phyloP scores from a whole-genome alignment of 2,113 vertebrate species.

The Dicaeum eximium region DNA sequence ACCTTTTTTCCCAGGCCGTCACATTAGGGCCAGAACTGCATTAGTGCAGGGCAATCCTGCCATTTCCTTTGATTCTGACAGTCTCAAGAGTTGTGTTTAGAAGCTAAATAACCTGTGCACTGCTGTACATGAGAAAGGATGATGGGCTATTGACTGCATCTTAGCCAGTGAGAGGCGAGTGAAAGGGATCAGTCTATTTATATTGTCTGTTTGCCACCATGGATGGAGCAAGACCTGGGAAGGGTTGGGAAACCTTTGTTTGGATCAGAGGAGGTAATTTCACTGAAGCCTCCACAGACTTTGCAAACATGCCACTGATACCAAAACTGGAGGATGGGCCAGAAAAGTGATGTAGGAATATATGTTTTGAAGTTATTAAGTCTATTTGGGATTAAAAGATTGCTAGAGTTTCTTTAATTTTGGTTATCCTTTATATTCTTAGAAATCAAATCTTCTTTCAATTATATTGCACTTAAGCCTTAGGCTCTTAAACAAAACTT shows the following conservation, averaged over 20 bases:
- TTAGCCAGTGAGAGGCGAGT: neutral
- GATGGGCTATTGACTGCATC: conserved; percentile 46
- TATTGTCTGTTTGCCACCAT: neutral
- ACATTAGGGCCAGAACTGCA: neutral
- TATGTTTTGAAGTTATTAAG: neutral
- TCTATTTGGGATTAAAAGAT: neutral
- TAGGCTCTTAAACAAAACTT: neutral
- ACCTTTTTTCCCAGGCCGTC: neutral
- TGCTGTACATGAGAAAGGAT: neutral
- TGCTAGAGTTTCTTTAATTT: neutral
- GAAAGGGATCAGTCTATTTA: neutral
- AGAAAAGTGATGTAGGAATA: neutral
- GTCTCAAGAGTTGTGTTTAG: neutral
- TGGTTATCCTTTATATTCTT: neutral
- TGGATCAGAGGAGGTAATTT: neutral
- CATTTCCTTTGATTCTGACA: neutral
- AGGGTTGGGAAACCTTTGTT: neutral
- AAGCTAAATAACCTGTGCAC: neutral
- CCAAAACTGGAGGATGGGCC: neutral
- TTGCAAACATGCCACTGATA: neutral
- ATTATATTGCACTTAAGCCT: neutral
- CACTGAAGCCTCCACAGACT: neutral
- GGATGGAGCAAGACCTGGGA: neutral
- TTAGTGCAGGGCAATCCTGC: neutral
- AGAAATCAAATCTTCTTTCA: neutral